Percentiles rank a stretch among this genome's conserved stretches.
Conservation (phyloP, 2,797 vertebrate genomes). For the Alfaro cultratus region DNA sequence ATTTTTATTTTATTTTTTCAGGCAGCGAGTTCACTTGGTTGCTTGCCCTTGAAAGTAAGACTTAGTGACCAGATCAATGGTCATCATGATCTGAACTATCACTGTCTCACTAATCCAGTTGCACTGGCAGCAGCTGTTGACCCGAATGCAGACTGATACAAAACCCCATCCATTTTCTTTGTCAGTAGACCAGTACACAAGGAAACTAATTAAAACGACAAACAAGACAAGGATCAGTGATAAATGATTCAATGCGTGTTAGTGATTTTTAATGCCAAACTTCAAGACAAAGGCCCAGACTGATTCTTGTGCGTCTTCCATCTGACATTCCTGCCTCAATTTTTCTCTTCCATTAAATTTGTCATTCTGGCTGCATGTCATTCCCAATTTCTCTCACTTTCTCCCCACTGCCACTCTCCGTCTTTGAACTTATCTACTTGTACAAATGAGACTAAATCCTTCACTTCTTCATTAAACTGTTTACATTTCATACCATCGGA, state of each 20-base stretch:
- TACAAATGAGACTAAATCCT: conserved; percentile 62
- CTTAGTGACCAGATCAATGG: conserved; percentile 13
- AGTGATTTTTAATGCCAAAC: not conserved
- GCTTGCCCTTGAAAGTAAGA: not conserved
- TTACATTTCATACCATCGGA: conserved; percentile 46
- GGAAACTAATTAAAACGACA: not conserved
- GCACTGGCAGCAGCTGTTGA: conserved; percentile 10
- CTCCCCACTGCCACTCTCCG: conserved; percentile 7
- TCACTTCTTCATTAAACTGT: conserved; percentile 57
- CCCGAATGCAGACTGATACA: conserved; percentile 3
- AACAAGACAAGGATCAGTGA: not conserved
- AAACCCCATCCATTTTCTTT: not conserved
- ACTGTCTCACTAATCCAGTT: conserved; percentile 14
- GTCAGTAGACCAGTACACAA: not conserved
- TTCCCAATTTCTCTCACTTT: conserved; percentile 36
- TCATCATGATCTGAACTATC: conserved; percentile 2
- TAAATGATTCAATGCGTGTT: not conserved
- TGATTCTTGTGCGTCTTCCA: conserved; percentile 39
- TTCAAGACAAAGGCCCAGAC: conserved; percentile 40
- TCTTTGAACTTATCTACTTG: conserved; percentile 60
- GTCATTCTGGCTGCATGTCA: conserved; percentile 50
- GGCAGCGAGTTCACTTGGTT: not conserved
- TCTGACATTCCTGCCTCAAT: conserved; percentile 51
- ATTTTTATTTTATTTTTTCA: not conserved
- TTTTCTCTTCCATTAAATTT: conserved; percentile 64